phyloP scores from a whole-genome alignment of 2,113 vertebrate genomes.

The Protomyctophum bolini region DNA sequence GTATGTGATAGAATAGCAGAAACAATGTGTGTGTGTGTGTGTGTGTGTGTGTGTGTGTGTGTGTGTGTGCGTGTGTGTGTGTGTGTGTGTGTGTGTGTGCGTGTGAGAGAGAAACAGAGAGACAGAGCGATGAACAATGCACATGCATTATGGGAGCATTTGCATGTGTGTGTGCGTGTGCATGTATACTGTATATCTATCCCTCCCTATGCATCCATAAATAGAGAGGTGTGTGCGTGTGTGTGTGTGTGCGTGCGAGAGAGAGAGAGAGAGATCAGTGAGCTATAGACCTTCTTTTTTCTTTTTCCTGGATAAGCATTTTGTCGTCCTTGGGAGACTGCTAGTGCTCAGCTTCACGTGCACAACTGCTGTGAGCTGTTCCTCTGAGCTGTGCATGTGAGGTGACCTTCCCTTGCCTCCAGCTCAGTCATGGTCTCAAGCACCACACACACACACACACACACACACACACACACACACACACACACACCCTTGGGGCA shows the following conservation, averaged over 20 bases:
- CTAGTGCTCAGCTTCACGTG: slow-evolving; percentile 70
- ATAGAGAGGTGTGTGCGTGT: neutral
- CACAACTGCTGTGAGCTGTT: slow-evolving; percentile 62
- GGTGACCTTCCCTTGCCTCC: slow-evolving; percentile 74
- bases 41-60: neutral
- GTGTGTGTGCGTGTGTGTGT: neutral
- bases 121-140: too few species aligned
- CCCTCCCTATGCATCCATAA: too few species aligned
- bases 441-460: slow-evolving; percentile 20
- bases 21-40: neutral
- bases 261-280: slow-evolving; percentile 36
- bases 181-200: too few species aligned
- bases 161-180: too few species aligned
- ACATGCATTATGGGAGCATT: too few species aligned
- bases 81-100: neutral
- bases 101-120: neutral
- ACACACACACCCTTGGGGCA: slow-evolving; percentile 41
- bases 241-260: neutral
- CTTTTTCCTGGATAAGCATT: slow-evolving; percentile 73
- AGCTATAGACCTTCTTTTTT: slow-evolving; percentile 50
- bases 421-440: slow-evolving; percentile 63
- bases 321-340: slow-evolving; percentile 78
- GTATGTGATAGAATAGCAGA: slow-evolving; percentile 23
- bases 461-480: slow-evolving; percentile 14
- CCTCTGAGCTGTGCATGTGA: slow-evolving; percentile 65